Evolutionary conservation across 2,888 invertebrate species (phyloP), one percentile per base, ranked within the genome.

Genomic region (Eutolmus rufibarbis): DNA sequence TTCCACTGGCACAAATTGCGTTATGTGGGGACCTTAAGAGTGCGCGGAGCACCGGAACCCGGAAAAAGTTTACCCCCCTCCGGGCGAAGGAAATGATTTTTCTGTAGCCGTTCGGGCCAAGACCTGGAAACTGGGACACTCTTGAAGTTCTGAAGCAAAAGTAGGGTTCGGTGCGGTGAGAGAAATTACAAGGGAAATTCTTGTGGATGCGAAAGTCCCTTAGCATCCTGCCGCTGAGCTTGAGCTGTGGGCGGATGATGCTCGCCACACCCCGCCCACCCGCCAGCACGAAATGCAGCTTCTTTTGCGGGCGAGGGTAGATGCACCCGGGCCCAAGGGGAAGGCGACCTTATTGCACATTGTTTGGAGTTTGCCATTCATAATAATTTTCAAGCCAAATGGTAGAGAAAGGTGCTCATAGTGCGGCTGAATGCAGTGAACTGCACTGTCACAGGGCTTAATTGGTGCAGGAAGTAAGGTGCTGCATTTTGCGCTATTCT

Each of bases 401-500:
- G 76, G 76, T 34, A 19, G 76, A 76, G 76, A 40, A 40, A 78
- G 78, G 78, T 43, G 78, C 43, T 43, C 28, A 76, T 34, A 76
- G 40, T 37, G 40, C 76, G 76, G 37, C 37, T 37, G 81, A 81
- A 56, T 81, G 28, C 81, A 56, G 56, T 81, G 81, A 81, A 81
- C 51, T n/a, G 34, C 46, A 81, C 81, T 56, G 51, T 81, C n/a
- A 81, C 31, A 51, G 56, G 46, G 81, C 56, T 81, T 81, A 81
- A 81, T 81, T 81, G 56, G 81, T 81, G 51, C 81, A 56, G 81
- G 81, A 56, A 81, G 56, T 81, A 28, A 81, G 81, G 81, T 81
- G 81, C 81, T 81, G 81, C 81, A 81, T 51, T 81, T 81, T 81
- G 51, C 43, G 43, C 78, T 81, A 31, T 81, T 81, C 28, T 28